Percentiles rank a stretch among this genome's conserved stretches.
These are phyloP conservation scores for Eubasilissa regina DNA, from an alignment of 1,140 invertebrate genomes.

Conservation along the genomic window DNA sequence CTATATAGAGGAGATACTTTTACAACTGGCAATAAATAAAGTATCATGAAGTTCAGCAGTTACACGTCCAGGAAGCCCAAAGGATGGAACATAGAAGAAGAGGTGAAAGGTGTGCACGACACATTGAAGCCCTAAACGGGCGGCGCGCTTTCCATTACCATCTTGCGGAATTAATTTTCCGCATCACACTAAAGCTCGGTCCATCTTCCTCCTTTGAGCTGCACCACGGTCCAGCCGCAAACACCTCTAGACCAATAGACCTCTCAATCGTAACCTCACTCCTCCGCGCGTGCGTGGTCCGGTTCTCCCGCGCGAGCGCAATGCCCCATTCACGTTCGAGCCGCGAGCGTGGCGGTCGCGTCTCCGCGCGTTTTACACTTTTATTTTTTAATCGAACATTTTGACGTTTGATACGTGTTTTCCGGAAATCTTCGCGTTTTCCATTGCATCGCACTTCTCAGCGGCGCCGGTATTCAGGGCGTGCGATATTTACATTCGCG, in stretches of 20 bases:
- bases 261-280: slow-evolving; percentile 19
- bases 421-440: slow-evolving; percentile 27
- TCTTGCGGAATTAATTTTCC: not conserved
- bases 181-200: not conserved
- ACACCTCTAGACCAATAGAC: no score
- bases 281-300: not conserved
- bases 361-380: not conserved
- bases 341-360: slow-evolving; percentile 26
- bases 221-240: not conserved
- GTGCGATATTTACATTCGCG: not conserved
- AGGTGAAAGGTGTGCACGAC: slow-evolving; percentile 38
- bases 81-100: not conserved
- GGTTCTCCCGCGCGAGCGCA: not conserved
- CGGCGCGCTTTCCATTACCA: slow-evolving; percentile 11
- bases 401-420: slow-evolving; percentile 19
- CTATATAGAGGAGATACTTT: no score
- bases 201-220: no score
- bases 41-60: no score
- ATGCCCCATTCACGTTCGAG: slow-evolving; percentile 11
- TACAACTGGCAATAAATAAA: no score
- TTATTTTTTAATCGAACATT: not conserved
- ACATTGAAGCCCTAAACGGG: slow-evolving; percentile 8
- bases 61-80: not conserved
- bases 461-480: slow-evolving; percentile 10
- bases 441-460: slow-evolving; percentile 24